phyloP scores from a whole-genome alignment of 2,797 vertebrate genomes.

The Zalophus californianus region DNA sequence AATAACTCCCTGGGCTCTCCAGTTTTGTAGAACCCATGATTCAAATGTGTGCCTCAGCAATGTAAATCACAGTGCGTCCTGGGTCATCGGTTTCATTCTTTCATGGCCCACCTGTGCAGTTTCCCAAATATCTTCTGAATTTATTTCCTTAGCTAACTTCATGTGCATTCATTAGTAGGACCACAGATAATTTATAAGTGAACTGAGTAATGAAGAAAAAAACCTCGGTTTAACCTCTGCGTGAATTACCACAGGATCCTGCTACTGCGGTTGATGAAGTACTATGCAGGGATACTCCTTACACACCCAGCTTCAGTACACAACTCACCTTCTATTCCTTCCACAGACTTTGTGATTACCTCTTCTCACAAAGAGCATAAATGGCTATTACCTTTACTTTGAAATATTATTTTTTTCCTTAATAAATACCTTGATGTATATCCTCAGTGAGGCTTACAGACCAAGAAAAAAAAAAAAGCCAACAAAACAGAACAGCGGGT shows the following conservation, averaged over 20 bases:
- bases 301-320: fast-evolving
- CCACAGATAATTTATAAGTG: neutral
- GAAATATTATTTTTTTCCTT: slow-evolving; percentile 21
- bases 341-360: neutral
- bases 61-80: neutral
- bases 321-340: neutral
- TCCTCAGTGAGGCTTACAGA: neutral
- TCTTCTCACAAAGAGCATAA: neutral
- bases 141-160: neutral
- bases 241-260: neutral
- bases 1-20: neutral
- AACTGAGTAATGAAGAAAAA: neutral
- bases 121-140: neutral
- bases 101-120: neutral
- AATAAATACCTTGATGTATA: slow-evolving; percentile 2
- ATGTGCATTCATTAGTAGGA: neutral
- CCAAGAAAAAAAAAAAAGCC: neutral
- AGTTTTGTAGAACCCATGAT: neutral
- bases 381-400: neutral
- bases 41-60: neutral
- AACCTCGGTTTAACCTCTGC: neutral
- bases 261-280: neutral
- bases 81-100: neutral
- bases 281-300: neutral
- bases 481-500: neutral